Conservation (phyloP, 1,140 invertebrate genomes). For the Cotesia typhae region DNA sequence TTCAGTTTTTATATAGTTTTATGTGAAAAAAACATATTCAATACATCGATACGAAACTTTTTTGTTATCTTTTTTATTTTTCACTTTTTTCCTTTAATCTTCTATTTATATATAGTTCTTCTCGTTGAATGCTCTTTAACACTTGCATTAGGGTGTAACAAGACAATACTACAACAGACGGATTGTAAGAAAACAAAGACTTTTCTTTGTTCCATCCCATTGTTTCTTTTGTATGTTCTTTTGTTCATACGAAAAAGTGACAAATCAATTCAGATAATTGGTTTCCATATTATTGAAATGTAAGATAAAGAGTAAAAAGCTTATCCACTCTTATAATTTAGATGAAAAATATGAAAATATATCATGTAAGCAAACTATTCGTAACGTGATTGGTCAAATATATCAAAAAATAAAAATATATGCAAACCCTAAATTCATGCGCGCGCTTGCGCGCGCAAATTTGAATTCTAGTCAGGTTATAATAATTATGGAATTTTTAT, state of each 20-base stretch:
- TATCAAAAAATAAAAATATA: too few species aligned
- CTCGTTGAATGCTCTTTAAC: not conserved
- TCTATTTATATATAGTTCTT: constrained; percentile 3
- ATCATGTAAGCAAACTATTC: too few species aligned
- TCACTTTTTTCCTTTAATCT: not conserved
- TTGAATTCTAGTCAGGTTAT: too few species aligned
- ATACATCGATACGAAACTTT: not conserved
- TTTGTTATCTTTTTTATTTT: not conserved
- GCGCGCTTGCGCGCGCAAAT: too few species aligned
- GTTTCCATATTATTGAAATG: constrained; percentile 34
- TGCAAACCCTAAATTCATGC: too few species aligned
- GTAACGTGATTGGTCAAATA: too few species aligned
- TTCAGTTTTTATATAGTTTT: too few species aligned
- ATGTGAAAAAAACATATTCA: too few species aligned
- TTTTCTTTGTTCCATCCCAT: constrained; percentile 3
- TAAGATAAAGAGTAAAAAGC: too few species aligned
- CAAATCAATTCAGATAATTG: constrained; percentile 54
- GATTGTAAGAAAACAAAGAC: constrained; percentile 7
- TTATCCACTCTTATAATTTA: too few species aligned
- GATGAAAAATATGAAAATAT: too few species aligned
- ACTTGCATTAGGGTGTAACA: constrained; percentile 2
- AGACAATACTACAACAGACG: not conserved
- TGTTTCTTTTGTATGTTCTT: not conserved
- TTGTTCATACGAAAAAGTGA: constrained; percentile 8
- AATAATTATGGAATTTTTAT: too few species aligned